Evolutionary conservation across 2,113 vertebrate genomes (phyloP), one percentile per base, ranked within the genome.

Genomic region (Etia nguti): DNA sequence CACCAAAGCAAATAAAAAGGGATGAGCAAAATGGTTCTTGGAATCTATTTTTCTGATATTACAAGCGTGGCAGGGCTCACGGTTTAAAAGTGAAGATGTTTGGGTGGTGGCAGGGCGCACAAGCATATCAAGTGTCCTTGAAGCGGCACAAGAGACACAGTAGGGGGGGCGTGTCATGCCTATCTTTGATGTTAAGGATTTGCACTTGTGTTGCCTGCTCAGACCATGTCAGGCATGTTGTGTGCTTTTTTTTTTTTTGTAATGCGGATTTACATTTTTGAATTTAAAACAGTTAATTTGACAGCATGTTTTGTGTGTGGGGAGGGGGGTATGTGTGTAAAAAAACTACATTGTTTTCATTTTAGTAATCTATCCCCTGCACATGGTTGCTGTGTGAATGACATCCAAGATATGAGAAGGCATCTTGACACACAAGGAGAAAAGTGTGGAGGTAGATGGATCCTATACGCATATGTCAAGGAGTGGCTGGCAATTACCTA

Each of bases 151-250:
- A 75, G 82, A 46, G 31, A 73, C 79, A 8, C 86, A 85, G 90
- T 13, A 1, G 77, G 88, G 83, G 36, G 77, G 48, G 22, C 1
- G 22, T 79, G 88, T 86, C 75, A 77, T 29, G 36, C 41, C 52
- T 77, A 26, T 86, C 81, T 93, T 88, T 93, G 90, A 93, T 91
- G 80, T 90, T 83, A 18, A 90, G 83, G 79, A 86, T 89, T 90
- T 90, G 83, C 56, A 24, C 77, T 82, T 34, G 31, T n/a, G 60
- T 20, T 50, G 77, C 82, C 26, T 83, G 26, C 26, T 18, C 59
- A 77, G 41, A 52, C 80, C 55, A 26, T 41, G 50, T 79, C 79
- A 81, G 38, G 60, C 22, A 11, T 22, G 2, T 82, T 48, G 31
- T 48, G n/a, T 24, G 54, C 62, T 80, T 24, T 41, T 77, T 46